phyloP scores from a whole-genome alignment of 2,888 invertebrate genomes.

The Zonitis immaculata region DNA sequence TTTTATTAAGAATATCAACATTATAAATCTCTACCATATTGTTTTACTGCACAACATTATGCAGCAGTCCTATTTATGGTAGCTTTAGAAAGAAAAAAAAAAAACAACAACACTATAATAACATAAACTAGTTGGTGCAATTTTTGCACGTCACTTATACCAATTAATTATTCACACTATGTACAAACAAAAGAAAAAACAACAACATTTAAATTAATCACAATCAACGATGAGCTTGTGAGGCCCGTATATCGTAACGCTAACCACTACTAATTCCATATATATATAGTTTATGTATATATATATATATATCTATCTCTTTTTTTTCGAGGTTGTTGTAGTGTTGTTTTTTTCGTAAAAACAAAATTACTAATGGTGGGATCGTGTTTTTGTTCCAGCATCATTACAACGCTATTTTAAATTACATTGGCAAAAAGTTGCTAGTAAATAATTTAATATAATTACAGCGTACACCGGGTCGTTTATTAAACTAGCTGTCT shows the following conservation, averaged over 20 bases:
- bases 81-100: too few relatives aligned
- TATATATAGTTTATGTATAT: too few relatives aligned
- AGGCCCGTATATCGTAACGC: not conserved
- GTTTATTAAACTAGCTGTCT: conserved; percentile 14
- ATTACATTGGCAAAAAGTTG: conserved; percentile 18
- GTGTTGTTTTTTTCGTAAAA: not conserved
- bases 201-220: not conserved
- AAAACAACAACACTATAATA: too few relatives aligned
- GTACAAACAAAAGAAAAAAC: not conserved
- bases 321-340: not conserved
- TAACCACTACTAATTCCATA: not conserved
- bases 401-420: conserved; percentile 22
- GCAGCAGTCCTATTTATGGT: too few relatives aligned
- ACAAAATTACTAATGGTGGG: conserved; percentile 12
- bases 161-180: not conserved
- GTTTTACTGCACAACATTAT: too few relatives aligned
- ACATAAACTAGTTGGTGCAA: too few relatives aligned
- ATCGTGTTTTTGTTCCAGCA: conserved; percentile 14
- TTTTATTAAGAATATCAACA: too few relatives aligned
- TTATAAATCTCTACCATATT: too few relatives aligned
- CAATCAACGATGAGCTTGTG: not conserved
- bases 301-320: too few relatives aligned
- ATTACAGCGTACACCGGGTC: conserved; percentile 11
- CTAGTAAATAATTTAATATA: conserved; percentile 23
- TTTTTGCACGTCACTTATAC: not conserved